Evolutionary conservation across 2,888 invertebrate species (phyloP).

Genomic region (Conomelus anceps): DNA sequence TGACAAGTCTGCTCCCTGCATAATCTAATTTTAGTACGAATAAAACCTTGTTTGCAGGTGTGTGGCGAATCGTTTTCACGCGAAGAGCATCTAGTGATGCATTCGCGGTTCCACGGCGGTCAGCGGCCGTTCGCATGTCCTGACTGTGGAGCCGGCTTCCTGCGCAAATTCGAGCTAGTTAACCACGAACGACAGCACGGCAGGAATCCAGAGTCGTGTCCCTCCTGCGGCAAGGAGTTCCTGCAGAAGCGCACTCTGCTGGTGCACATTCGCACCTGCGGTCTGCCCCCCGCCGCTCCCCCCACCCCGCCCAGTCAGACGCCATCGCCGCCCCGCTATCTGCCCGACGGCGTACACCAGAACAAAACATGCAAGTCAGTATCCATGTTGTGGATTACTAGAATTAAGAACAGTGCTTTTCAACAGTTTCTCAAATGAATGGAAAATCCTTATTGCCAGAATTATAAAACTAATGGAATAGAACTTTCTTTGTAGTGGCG

Average conservation of each 20-base stretch:
- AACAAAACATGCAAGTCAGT: constrained; percentile 36
- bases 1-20: too few species aligned
- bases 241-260: constrained; percentile 74
- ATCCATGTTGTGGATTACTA: background rate
- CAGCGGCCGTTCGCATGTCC: constrained; percentile 90
- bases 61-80: constrained; percentile 91
- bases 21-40: too few species aligned
- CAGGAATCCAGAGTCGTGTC: constrained; percentile 71
- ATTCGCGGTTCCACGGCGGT: constrained; percentile 77
- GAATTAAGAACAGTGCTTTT: too few species aligned
- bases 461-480: too few species aligned
- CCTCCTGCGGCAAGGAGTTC: constrained; percentile 78
- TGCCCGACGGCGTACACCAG: constrained; percentile 15
- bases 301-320: constrained; percentile 22
- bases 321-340: background rate
- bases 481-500: too few species aligned
- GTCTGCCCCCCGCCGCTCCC: constrained; percentile 29
- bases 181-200: constrained; percentile 78
- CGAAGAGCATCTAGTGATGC: constrained; percentile 69
- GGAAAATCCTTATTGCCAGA: too few species aligned
- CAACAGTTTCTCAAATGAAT: too few species aligned
- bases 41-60: constrained; percentile 43
- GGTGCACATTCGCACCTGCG: constrained; percentile 49
- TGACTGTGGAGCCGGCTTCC: constrained; percentile 80
- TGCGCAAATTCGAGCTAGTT: constrained; percentile 77